Base-by-base conservation (phyloP, 53 echinoderm and acorn worm genomes). In the Patiria pectinifera region DNA sequence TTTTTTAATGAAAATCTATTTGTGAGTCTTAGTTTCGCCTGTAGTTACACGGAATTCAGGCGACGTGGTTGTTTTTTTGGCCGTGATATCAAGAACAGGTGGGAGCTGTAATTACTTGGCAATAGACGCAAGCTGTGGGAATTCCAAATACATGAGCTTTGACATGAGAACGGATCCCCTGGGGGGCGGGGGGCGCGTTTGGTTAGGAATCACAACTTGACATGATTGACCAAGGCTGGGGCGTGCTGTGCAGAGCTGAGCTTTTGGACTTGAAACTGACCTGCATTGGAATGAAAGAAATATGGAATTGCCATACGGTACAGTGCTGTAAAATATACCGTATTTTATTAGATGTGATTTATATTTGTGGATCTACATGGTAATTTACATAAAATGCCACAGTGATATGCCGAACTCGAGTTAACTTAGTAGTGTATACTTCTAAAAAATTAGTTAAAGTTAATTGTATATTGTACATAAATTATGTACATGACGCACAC, bases 61-160 rank as follows among this genome's bases (percentile, higher is more conserved):
- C 3, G 22, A 74, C 74, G 4, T n/a, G 3, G 23, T 79, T 44
- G 53, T 53, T 44, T 83, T 83, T 58, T 49, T 14, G 14, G 24
- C 60, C 23, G 9, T 62, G 66, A 84, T 62, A 84, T 84, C 24
- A 63, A 26, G 62, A 84, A 84, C 84, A 84, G 84, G 84, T 84
- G 84, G 84, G 84, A 25, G 21, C 47, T 8, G 82, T 59, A 82
- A 82, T 82, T 82, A 82, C 23, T 14, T 11, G 3, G 84, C 63
- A 13, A 84, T 63, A 63, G 84, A 9, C 9, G 60, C 19, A 58
- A 24, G 60, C 60, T 16, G 58, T 0, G 62, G 62, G 66, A 45
- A 63, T 35, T 84, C 84, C 66, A 5, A 49, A 43, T 84, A 13
- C 66, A 82, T 24, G 84, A 35, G 23, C 66, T 24, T 53, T 62